A percentile compares a stretch with the other conserved stretches of the same genome.
These are phyloP conservation scores for Ameiurus melas DNA, from an alignment of 2,113 vertebrate genomes.

Conservation along the genomic window DNA sequence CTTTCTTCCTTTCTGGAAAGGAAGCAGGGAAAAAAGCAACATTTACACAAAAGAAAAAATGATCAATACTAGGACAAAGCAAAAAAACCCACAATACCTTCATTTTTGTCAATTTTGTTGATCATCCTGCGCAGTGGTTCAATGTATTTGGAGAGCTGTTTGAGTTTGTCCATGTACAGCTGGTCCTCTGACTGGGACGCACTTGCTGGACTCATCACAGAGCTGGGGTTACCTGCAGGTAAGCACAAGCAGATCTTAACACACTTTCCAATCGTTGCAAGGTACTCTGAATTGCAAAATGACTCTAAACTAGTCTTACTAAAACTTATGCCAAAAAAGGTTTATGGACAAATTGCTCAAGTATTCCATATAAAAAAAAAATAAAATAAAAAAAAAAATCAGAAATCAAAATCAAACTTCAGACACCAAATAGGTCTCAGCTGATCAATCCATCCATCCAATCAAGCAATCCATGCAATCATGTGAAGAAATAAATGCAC, in stretches of 20 bases:
- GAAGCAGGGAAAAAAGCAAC: too few relatives aligned
- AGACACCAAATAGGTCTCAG: too few relatives aligned
- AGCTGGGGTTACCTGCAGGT: constrained; percentile 86
- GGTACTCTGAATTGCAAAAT: not conserved
- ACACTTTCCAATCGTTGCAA: not conserved
- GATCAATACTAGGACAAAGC: not conserved
- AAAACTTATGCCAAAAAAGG: not conserved
- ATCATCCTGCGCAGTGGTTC: constrained; percentile 96
- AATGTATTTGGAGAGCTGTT: constrained; percentile 95
- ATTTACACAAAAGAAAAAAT: not conserved
- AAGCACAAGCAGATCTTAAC: not conserved
- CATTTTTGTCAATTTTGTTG: constrained; percentile 99
- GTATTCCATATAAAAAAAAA: too few relatives aligned
- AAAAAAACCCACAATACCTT: constrained; percentile 76
- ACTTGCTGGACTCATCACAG: constrained; percentile 90
- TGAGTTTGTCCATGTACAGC: constrained; percentile 97
- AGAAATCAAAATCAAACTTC: too few relatives aligned
- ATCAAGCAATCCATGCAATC: too few relatives aligned
- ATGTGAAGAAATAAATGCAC: too few relatives aligned
- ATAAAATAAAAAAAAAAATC: too few relatives aligned
- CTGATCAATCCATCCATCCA: too few relatives aligned
- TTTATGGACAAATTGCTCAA: not conserved
- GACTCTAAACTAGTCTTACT: not conserved
- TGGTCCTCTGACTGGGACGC: constrained; percentile 91
- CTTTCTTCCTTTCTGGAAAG: constrained; percentile 90